Evolutionary conservation across 1,140 invertebrate genomes (phyloP).

Genomic region (Tetragnatha versicolor): DNA sequence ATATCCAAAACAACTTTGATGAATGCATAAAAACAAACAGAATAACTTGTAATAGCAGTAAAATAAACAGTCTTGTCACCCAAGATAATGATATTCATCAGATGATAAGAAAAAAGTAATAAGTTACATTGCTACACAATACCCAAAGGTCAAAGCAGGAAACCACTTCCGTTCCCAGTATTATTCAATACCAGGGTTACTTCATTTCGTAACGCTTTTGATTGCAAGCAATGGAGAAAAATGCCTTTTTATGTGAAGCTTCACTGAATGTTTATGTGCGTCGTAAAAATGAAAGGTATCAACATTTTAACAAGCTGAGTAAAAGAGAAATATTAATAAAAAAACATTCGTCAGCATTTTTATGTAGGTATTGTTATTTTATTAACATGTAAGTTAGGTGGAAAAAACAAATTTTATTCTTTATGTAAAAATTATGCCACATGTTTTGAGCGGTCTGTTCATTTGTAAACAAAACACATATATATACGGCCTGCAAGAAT

Average conservation of each 20-base stretch:
- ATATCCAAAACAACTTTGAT: background rate
- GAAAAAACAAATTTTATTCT: no score
- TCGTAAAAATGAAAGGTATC: background rate
- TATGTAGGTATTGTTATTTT: background rate
- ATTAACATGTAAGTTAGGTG: background rate
- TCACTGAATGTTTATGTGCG: background rate
- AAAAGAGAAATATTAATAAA: background rate
- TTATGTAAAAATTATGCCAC: no score
- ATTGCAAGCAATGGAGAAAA: background rate
- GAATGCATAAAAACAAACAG: background rate
- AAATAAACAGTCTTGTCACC: background rate
- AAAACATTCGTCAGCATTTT: background rate
- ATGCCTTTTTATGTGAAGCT: background rate
- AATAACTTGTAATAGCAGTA: background rate
- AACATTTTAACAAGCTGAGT: background rate
- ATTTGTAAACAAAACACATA: no score
- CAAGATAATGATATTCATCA: background rate
- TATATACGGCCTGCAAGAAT: no score
- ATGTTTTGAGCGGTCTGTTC: no score
- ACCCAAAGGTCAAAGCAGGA: background rate
- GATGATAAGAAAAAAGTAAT: constrained; percentile 7
- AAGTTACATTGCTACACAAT: constrained; percentile 2
- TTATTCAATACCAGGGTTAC: background rate
- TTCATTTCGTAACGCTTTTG: constrained; percentile 3
- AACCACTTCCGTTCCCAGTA: constrained; percentile 6